These are phyloP conservation scores for Brachionus sp. DNA, from an alignment of 1,140 invertebrate species.

Conservation along the genomic window DNA sequence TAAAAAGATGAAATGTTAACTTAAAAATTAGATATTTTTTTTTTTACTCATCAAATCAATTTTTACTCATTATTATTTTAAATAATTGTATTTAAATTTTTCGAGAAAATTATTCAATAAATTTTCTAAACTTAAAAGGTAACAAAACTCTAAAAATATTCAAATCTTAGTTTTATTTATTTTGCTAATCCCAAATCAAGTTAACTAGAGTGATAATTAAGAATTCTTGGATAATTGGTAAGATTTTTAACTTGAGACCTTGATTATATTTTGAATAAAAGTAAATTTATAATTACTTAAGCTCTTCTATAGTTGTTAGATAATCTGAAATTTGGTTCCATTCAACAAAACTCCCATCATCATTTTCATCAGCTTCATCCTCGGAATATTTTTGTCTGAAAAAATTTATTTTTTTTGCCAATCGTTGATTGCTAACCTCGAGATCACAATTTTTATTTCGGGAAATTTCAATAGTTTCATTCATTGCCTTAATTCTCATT, in stretches of 20 bases:
- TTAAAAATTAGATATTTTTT: too few relatives aligned
- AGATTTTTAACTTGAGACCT: background rate
- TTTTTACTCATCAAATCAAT: too few relatives aligned
- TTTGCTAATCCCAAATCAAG: background rate
- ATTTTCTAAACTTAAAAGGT: background rate
- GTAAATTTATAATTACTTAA: conserved; percentile 62
- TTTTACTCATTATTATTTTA: too few relatives aligned
- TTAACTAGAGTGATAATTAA: background rate
- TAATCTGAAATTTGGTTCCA: conserved; percentile 75
- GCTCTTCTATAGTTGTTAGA: conserved; percentile 82
- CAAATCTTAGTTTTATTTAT: background rate
- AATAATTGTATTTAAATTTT: too few relatives aligned
- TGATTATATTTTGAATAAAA: background rate
- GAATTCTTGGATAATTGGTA: background rate
- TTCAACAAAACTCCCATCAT: conserved; percentile 59
- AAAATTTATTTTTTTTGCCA: background rate
- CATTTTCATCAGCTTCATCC: conserved; percentile 48
- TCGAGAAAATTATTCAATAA: too few relatives aligned
- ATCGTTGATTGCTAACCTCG: background rate
- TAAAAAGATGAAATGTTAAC: too few relatives aligned
- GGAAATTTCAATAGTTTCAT: conserved; percentile 85
- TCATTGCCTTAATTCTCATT: conserved; percentile 82
- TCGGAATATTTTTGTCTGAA: background rate
- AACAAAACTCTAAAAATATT: background rate
- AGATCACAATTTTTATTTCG: conserved; percentile 74